Base-by-base conservation (phyloP, 2,888 invertebrate species). In the Caenorhabditis japonica region DNA sequence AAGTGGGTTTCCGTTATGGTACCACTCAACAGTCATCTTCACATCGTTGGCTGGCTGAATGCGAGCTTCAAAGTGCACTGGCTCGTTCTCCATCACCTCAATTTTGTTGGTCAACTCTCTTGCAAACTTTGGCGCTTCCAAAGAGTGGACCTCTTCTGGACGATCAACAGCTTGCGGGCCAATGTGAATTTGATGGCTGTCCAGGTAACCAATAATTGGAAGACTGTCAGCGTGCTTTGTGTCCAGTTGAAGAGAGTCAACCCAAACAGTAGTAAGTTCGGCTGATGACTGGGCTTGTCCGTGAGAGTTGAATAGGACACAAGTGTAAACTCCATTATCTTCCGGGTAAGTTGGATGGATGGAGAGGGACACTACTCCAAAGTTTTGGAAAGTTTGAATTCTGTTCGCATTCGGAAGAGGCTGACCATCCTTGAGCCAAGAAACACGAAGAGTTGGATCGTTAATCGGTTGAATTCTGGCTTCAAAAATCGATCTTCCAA, bases 21-120 rank as follows among this genome's bases (percentile, higher is more conserved):
- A 94, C 90, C 90, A 90, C 81, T 90, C 89, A 4, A 90, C 88
- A 89, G 94, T 94, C 83, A 99, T 91, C 86, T 95, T 95, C 0
- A 97, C 92, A 90, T 99, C 99, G 5, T 95, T 95, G 8, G 97
- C 94, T 34, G 97, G 97, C 88, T 95, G 94, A 34, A 99, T 91
- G 88, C 96, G 94, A 88, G 95, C 95, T 90, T 99, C 97, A 89
- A 99, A 96, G 88, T 97, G 97, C 47, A 96, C 95, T 87, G 94
- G 94, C 81, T 93, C 92, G 43, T 94, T 93, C 90, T 97, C 95
- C 53, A 80, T 81, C 33, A 97, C 79, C 25, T 73, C 73, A 25
- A 73, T 73, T 36, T 73, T 73, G 19, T 74, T 79, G 19, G 66
- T 69, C 10, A 88, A 76, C 10, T 80, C 72, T 5, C 85, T 69